Evolutionary conservation across 2,113 vertebrate genomes (phyloP).

Genomic region (Platysteira castanea): DNA sequence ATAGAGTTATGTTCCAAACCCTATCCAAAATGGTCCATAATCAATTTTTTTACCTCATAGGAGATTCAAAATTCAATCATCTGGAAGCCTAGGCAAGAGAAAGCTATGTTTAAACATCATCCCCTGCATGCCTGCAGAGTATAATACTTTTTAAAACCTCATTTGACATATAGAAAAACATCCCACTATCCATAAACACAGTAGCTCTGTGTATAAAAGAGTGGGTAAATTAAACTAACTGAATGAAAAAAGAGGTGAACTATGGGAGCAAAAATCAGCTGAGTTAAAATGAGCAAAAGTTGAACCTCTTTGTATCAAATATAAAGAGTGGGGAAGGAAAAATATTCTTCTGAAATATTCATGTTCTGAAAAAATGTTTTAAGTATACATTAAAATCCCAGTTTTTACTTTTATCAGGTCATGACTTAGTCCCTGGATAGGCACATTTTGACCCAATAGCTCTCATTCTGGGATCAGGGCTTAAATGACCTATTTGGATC

Average conservation of each 20-base stretch:
- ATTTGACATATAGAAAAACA: conserved; percentile 56
- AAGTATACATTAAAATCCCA: neutral
- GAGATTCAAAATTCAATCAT: conserved; percentile 67
- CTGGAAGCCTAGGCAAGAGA: conserved; percentile 44
- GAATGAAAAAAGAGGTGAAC: conserved; percentile 50
- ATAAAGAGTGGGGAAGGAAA: neutral
- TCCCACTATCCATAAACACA: conserved; percentile 44
- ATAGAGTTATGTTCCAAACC: conserved; percentile 22
- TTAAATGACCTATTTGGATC: conserved; percentile 60
- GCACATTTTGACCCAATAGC: conserved; percentile 38
- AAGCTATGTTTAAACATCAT: conserved; percentile 74
- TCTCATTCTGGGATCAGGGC: conserved; percentile 16
- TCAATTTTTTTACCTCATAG: conserved; percentile 61
- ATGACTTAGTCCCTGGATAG: conserved; percentile 28
- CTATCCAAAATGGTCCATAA: conserved; percentile 58
- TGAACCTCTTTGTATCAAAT: conserved; percentile 9
- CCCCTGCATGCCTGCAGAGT: conserved; percentile 46
- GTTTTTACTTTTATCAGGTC: conserved; percentile 46
- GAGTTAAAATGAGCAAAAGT: conserved; percentile 20
- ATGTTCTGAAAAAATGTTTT: conserved; percentile 15
- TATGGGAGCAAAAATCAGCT: neutral
- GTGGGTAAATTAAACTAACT: conserved; percentile 45
- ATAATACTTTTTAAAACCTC: conserved; percentile 64
- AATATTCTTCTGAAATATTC: conserved; percentile 38
- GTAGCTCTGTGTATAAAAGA: conserved; percentile 51